These are phyloP conservation scores for Anoura caudifer DNA, from an alignment of 2,113 vertebrate genomes.

Conservation along the genomic window DNA sequence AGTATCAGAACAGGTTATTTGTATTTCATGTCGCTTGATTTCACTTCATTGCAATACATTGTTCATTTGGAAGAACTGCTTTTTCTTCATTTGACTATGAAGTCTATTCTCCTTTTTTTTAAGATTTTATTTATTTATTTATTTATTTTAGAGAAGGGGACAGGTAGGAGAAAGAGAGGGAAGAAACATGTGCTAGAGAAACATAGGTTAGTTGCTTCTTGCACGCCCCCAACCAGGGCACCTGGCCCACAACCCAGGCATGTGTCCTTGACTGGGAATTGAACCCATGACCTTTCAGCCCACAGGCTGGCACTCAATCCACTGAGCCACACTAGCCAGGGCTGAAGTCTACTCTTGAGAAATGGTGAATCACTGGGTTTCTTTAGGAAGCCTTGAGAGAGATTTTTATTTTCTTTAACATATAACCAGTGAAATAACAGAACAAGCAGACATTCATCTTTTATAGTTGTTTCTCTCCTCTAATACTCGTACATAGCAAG, in stretches of 20 bases:
- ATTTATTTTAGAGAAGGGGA: no score
- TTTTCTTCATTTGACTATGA: constrained; percentile 26
- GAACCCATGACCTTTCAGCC: no score
- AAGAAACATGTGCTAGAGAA: no score
- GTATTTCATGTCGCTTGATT: neutral
- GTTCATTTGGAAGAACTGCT: neutral
- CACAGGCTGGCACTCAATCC: no score
- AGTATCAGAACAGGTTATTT: neutral
- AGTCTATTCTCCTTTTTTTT: neutral
- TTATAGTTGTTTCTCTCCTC: constrained; percentile 49
- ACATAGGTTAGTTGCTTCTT: no score
- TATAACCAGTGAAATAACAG: constrained; percentile 31
- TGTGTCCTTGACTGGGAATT: no score
- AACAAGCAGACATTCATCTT: constrained; percentile 55
- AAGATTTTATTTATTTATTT: no score
- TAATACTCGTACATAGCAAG: neutral
- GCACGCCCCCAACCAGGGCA: no score
- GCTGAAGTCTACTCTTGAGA: constrained; percentile 8
- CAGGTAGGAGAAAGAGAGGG: no score
- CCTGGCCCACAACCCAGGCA: no score
- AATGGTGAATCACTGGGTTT: constrained; percentile 28
- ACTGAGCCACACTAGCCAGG: no score
- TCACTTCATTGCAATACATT: neutral
- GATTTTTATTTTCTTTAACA: constrained; percentile 57
- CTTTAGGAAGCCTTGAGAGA: constrained; percentile 28